Conservation (phyloP, 2,113 vertebrate species). For the Condylura cristata region DNA sequence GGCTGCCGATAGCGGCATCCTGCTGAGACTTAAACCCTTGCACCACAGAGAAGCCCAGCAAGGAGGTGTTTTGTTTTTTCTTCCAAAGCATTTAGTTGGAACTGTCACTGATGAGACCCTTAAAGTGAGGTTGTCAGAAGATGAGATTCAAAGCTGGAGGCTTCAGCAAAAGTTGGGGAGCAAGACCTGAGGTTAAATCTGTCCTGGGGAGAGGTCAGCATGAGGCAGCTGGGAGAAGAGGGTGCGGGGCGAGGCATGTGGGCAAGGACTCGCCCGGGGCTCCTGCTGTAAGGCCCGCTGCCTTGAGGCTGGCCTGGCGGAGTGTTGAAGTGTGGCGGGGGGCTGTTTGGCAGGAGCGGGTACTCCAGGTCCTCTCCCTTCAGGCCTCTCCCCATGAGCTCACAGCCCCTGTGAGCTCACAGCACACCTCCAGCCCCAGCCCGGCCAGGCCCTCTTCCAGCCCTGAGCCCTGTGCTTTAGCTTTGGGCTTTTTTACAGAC, state of each 20-base stretch:
- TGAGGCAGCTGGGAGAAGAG: neutral
- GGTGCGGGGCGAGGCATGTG: neutral
- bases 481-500: slow-evolving; percentile 80
- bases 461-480: neutral
- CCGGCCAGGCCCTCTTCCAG: neutral
- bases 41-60: too few species aligned
- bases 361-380: neutral
- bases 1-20: too few species aligned
- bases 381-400: neutral
- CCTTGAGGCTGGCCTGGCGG: neutral
- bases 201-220: neutral
- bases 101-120: neutral
- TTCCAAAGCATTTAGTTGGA: neutral
- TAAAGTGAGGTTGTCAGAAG: neutral
- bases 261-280: neutral
- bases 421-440: neutral
- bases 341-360: neutral
- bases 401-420: neutral
- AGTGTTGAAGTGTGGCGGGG: too few species aligned
- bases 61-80: too few species aligned
- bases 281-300: neutral
- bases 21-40: too few species aligned
- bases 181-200: neutral
- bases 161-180: neutral
- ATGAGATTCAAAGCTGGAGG: neutral